Base-by-base conservation (phyloP, 1,140 invertebrate species). In the Asbolus verrucosus region DNA sequence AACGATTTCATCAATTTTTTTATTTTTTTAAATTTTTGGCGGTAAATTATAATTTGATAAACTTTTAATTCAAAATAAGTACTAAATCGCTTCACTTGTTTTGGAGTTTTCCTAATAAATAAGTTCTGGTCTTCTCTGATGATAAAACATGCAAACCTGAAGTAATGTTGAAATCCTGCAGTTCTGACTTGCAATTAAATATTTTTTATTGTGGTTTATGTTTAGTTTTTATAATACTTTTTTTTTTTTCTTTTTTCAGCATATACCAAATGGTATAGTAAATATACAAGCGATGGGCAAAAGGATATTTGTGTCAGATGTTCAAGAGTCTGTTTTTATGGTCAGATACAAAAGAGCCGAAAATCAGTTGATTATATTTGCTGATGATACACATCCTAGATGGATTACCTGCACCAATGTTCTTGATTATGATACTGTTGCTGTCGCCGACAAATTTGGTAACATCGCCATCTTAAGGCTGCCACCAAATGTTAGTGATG, bases 361-460 rank as follows among this genome's bases (percentile, higher is more conserved):
- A 80, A 99, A 99, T 84, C 97, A 98, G 77, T 84, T 99, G 31
- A 96, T 99, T 27, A 94, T 99, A 36, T 99, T 99, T 83, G 95
- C 97, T 2, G 98, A 99, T 82, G 98, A 99, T 77, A 98, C 96
- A 0, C 93, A 95, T 84, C 98, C 98, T 0, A 85, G 97, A 50
- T 99, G 95, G 94, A 91, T 99, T 1, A 98, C 97, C 0, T 91
- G 92, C 21, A 93, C 93, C 0, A 91, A 91, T 74, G 85, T 99
- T n/a, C 82, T 99, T 9, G 98, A 99, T 84, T 99, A 98, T 76
- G 94, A 98, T 77, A 99, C 98, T 1, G 90, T 98, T 15, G 97
- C 96, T 0, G 91, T 94, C 27, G 95, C 94, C 1, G 98, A 99
- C 81, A 99, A 99, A 82, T 99, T 99, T 88, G 98, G 98, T n/a